Evolutionary conservation across 1,140 invertebrate genomes (phyloP), one percentile per base, ranked within the genome.

Genomic region (Apis dorsata): DNA sequence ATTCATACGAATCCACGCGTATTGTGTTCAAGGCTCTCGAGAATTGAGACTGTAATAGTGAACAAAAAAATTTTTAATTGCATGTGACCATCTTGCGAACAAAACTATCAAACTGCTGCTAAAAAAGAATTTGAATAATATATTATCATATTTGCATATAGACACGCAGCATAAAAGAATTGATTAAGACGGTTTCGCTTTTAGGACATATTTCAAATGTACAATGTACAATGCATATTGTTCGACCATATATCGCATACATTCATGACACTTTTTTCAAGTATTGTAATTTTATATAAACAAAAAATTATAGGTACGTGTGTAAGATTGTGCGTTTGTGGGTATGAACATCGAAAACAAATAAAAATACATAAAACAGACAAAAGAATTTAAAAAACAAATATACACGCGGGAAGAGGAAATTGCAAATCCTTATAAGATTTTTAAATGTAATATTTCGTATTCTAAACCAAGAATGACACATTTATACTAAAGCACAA

Each of bases 281-380:
- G 76, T 89, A 89, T 66, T 84, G 87, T 88, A 88, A 89, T 89
- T 89, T 89, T 89, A 89, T 89, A 89, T 88, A 75, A 84, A 70
- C 55, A 62, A 72, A 76, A 79, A 65, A 79, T 72, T 84, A 77
- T 73, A 34, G 34, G 34, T 44, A 51, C 81, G 79, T 79, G 70
- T 84, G 65, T 70, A 77, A 88, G 65, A 57, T 10, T 87, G 81
- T 71, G 59, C 59, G 84, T 62, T 53, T 72, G 78, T 69, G 75
- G 74, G 57, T 76, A 60, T 21, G 55, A 75, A 66, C 60, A 76
- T 80, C 51, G n/a, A n/a, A 44, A 55, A 59, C 24, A 21, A 65
- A 71, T 34, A 51, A 17, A n/a, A 2, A 70, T 49, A 21, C n/a
- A 51, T 44, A n/a, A 15, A 69, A 62, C 28, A 21, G 24, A 12